Conservation (phyloP, 2,888 invertebrate species). For the Netelia virgata region DNA sequence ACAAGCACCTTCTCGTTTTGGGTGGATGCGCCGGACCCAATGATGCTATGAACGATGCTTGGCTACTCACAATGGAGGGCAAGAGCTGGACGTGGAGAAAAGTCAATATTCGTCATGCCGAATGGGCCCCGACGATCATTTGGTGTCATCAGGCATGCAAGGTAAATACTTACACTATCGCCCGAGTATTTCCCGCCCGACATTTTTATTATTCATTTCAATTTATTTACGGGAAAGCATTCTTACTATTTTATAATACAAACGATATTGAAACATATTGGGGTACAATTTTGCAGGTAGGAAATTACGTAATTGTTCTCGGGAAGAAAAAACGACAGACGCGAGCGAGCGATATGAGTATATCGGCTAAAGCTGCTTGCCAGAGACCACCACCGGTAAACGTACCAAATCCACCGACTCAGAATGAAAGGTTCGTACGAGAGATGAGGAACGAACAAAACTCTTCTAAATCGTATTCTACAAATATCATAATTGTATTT, state of each 20-base stretch:
- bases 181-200: neutral
- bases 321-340: slow-evolving; percentile 84
- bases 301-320: slow-evolving; percentile 91
- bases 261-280: no score
- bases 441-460: neutral
- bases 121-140: slow-evolving; percentile 93
- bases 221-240: neutral
- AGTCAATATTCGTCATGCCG: slow-evolving; percentile 91
- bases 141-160: slow-evolving; percentile 98
- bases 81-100: slow-evolving; percentile 91
- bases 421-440: slow-evolving; percentile 75
- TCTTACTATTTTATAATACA: neutral
- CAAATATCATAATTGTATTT: neutral
- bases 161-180: slow-evolving; percentile 83
- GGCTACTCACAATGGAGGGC: slow-evolving; percentile 93
- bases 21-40: slow-evolving; percentile 95
- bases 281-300: slow-evolving; percentile 85
- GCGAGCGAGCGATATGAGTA: slow-evolving; percentile 80
- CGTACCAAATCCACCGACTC: slow-evolving; percentile 60
- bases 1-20: slow-evolving; percentile 91
- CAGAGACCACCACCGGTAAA: slow-evolving; percentile 70
- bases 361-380: slow-evolving; percentile 77
- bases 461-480: slow-evolving; percentile 7
- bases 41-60: slow-evolving; percentile 95
- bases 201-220: neutral